These are phyloP conservation scores for Chaetodon trifasciatus DNA, from an alignment of 2,797 vertebrate species.

Conservation along the genomic window DNA sequence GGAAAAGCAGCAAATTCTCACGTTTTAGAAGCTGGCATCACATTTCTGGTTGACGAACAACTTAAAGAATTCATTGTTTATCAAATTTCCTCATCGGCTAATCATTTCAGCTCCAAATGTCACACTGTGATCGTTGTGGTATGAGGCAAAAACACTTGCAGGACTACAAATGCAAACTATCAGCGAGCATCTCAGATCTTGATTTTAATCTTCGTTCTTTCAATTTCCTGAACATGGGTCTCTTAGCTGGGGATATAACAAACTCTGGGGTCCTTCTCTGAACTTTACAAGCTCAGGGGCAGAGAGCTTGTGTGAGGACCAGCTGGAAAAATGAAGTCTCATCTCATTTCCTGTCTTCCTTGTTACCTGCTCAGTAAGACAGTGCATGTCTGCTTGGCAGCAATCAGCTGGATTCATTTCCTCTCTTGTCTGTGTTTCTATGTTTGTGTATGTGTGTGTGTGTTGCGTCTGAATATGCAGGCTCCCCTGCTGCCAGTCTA, in stretches of 20 bases:
- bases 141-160: neutral
- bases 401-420: conserved; percentile 48
- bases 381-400: conserved; percentile 10
- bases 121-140: neutral
- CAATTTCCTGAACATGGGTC: conserved; percentile 19
- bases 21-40: neutral
- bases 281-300: conserved; percentile 5
- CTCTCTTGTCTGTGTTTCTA: neutral
- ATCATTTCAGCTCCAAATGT: neutral
- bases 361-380: conserved; percentile 37
- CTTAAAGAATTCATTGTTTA: neutral
- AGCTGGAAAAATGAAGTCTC: conserved; percentile 9
- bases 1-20: neutral
- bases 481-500: conserved; percentile 39
- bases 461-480: conserved; percentile 36
- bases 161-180: neutral
- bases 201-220: conserved; percentile 10
- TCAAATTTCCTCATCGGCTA: neutral
- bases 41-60: neutral
- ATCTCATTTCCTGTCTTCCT: conserved; percentile 15
- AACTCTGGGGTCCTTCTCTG: neutral
- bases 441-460: conserved; percentile 11
- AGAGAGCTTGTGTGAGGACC: neutral
- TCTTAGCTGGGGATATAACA: neutral
- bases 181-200: neutral